A percentile compares a stretch with the other conserved stretches of the same genome.
Conservation (phyloP, 2,888 invertebrate genomes). For the Luperina testacea region DNA sequence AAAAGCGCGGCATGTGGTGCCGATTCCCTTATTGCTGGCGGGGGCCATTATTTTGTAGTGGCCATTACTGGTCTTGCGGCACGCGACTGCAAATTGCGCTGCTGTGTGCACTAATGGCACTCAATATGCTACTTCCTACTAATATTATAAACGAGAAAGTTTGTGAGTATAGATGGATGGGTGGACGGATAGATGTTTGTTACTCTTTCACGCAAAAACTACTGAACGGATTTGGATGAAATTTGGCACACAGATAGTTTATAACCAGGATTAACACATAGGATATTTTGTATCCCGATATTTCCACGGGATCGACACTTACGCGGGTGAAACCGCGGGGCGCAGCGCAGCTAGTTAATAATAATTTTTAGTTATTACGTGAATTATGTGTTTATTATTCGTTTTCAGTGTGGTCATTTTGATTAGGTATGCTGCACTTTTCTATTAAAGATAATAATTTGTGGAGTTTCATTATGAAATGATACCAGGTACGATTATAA, state of each 20-base stretch:
- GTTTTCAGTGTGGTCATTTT: conserved; percentile 1
- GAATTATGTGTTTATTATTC: conserved; percentile 6
- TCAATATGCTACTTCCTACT: neutral
- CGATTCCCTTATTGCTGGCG: neutral
- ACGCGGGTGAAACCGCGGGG: too few relatives aligned
- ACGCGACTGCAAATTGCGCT: conserved; percentile 43
- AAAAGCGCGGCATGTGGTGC: conserved; percentile 17
- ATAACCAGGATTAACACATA: too few relatives aligned
- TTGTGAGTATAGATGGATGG: too few relatives aligned
- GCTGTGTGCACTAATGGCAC: conserved; percentile 15
- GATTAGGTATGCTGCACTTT: neutral
- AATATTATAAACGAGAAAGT: too few relatives aligned
- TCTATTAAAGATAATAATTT: neutral
- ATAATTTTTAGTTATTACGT: conserved; percentile 18
- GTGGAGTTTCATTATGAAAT: too few relatives aligned
- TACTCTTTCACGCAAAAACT: too few relatives aligned
- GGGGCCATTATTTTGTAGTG: conserved; percentile 12
- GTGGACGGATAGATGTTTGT: too few relatives aligned
- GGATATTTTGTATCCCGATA: too few relatives aligned
- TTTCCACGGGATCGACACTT: too few relatives aligned
- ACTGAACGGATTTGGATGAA: too few relatives aligned
- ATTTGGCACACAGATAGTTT: too few relatives aligned
- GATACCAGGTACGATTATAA: too few relatives aligned
- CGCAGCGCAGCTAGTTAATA: neutral
- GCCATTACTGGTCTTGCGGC: conserved; percentile 23